These are phyloP conservation scores for Crocuta crocuta DNA, from an alignment of 2,113 vertebrate genomes.

Conservation along the genomic window DNA sequence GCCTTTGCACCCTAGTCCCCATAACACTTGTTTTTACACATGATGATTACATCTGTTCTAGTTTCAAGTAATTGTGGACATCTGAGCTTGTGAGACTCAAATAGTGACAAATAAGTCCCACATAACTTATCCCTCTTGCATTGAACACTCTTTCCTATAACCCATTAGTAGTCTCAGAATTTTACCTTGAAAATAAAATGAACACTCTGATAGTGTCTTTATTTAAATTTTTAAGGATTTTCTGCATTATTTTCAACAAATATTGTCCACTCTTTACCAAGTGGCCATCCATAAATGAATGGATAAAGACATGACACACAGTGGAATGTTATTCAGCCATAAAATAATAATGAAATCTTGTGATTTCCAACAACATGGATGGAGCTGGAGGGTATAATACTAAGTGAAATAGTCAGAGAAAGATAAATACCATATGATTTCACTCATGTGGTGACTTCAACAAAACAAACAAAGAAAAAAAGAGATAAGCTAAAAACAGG, in stretches of 20 bases:
- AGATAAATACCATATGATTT: neutral
- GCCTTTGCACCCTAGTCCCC: neutral
- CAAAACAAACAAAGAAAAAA: neutral
- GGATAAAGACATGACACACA: neutral
- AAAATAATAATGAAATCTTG: neutral
- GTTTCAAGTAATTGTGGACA: neutral
- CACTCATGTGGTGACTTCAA: neutral
- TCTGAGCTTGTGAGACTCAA: neutral
- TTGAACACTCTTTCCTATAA: neutral
- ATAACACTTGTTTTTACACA: neutral
- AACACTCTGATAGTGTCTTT: neutral
- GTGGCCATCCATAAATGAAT: neutral
- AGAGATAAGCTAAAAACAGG: neutral
- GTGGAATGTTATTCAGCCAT: neutral
- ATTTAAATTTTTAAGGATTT: neutral
- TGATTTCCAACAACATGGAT: neutral
- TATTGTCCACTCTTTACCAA: neutral
- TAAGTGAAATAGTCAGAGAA: neutral
- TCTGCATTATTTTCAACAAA: conserved; percentile 1
- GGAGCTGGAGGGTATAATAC: neutral
- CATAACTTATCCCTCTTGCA: neutral
- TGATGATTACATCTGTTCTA: neutral
- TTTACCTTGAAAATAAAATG: neutral
- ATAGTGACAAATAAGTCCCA: neutral
- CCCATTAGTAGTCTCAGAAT: neutral